Conservation (phyloP, 2,113 vertebrate species). For the Antechinus flavipes region DNA sequence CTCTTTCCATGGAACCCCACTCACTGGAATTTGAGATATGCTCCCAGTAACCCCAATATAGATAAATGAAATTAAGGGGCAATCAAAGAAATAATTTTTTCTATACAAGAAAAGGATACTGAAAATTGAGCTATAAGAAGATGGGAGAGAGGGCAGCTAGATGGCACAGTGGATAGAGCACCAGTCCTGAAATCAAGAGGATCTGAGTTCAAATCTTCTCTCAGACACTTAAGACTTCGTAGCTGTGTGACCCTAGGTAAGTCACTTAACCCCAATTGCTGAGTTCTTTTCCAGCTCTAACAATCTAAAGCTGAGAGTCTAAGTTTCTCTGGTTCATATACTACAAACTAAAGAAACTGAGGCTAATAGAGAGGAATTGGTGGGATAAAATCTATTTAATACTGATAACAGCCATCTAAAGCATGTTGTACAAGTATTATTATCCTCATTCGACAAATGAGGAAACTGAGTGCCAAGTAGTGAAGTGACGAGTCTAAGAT, state of each 20-base stretch:
- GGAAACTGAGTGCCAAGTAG: background rate
- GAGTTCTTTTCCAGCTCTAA: background rate
- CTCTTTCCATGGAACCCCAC: background rate
- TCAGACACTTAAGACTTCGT: no score
- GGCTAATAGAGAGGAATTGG: background rate
- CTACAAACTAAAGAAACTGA: background rate
- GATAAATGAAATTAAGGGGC: background rate
- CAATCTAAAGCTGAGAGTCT: background rate
- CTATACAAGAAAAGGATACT: background rate
- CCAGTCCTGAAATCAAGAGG: no score
- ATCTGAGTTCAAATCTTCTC: no score
- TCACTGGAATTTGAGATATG: background rate
- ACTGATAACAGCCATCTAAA: background rate
- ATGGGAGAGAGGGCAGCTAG: background rate
- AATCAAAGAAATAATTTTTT: background rate
- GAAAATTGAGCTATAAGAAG: background rate
- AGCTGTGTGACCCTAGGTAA: no score
- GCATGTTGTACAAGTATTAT: background rate
- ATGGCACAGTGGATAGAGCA: no score
- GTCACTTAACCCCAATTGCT: no score
- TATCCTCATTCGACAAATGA: background rate
- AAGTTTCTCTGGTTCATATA: background rate
- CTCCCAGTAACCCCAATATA: background rate
- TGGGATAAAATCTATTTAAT: background rate
- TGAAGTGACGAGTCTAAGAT: background rate